Evolutionary conservation across 2,797 vertebrate genomes (phyloP), one percentile per base, ranked within the genome.

Genomic region (Amblyopsis hoosieri): DNA sequence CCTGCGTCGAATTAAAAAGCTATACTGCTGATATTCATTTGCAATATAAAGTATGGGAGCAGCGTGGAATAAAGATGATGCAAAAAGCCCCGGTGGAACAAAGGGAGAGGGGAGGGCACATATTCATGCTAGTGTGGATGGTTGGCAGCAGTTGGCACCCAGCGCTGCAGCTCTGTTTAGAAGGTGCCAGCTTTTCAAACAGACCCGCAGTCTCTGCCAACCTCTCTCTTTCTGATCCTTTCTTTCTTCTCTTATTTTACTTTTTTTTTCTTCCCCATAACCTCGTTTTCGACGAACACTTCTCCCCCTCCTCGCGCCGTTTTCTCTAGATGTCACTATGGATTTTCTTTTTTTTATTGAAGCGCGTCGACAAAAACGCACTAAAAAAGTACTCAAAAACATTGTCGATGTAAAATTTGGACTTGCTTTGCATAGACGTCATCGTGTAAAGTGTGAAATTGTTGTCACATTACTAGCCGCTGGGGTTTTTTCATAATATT

Each of bases 181-280:
- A 77, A 87, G 88, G 81, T 93, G 91, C 92, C 93, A 91, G 91
- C 88, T 93, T 92, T 92, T 92, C 90, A 91, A 93, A 92, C 87
- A 80, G 83, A 89, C 88, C 70, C 84, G 81, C 78, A 49, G 71
- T 76, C 84, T 49, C 83, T 91, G 90, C 92, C 92, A 93, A 88
- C 88, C 86, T 81, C 75, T 80, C 80, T 82, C 76, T 84, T 87
- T 85, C 89, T 86, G 79, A 87, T 89, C 85, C 85, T 71, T 86
- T 84, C 62, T 79, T 80, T 83, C 79, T 48, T 79, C 81, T 79
- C 83, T 82, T 80, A 80, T 87, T 87, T 87, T 75, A 81, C 81
- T 80, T 78, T 81, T 64, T 29, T 77, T 71, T 66, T 59, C 60
- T 68, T 42, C 78, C 78, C 63, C 71, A 63, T 80, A 76, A 83